Conservation (phyloP, 2,113 vertebrate species). For the Zosterops japonicus region DNA sequence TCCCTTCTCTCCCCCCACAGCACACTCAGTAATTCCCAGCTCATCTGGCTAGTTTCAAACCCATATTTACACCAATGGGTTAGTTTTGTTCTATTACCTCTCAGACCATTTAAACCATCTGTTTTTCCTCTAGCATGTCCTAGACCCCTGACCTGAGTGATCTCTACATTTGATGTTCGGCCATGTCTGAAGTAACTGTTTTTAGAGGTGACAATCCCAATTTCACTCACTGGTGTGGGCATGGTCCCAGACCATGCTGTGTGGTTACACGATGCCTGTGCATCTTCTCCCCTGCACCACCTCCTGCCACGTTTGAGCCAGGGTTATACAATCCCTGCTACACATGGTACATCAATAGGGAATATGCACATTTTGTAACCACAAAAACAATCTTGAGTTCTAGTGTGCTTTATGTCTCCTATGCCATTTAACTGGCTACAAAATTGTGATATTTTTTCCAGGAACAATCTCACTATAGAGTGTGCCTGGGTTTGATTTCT, state of each 20-base stretch:
- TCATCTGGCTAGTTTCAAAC: constrained; percentile 61
- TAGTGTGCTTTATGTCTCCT: background rate
- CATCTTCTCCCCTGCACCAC: background rate
- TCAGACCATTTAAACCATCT: constrained; percentile 46
- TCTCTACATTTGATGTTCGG: background rate
- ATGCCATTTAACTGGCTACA: background rate
- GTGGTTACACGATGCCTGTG: background rate
- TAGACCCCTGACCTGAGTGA: constrained; percentile 21
- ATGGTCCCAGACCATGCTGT: background rate
- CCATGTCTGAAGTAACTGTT: constrained; percentile 33
- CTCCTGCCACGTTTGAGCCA: background rate
- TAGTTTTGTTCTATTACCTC: constrained; percentile 27
- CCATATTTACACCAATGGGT: constrained; percentile 22
- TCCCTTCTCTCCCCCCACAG: background rate
- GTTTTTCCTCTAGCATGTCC: constrained; percentile 35
- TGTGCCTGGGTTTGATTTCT: constrained; percentile 19
- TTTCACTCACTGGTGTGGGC: background rate
- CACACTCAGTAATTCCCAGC: background rate
- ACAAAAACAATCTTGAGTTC: background rate
- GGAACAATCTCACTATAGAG: background rate
- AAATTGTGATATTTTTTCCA: background rate
- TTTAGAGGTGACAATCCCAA: constrained; percentile 50
- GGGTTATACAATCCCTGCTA: background rate
- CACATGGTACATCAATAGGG: background rate
- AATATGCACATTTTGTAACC: background rate